Evolutionary conservation across 2,888 invertebrate species (phyloP).

Genomic region (Cactoblastis cactorum): DNA sequence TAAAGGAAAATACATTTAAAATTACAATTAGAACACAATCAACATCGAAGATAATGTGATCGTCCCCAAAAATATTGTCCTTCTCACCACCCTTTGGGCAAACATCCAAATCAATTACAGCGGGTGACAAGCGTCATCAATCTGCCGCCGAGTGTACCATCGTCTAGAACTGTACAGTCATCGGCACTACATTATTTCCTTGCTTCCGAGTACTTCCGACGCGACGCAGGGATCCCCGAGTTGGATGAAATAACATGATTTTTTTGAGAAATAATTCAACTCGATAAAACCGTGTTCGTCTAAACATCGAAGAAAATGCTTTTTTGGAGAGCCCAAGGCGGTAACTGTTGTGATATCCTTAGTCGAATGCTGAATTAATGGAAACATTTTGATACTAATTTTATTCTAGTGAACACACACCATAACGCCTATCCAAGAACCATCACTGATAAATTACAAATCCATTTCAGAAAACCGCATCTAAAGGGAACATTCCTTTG

Average conservation of each 20-base stretch:
- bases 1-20: neutral
- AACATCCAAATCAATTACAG: conserved; percentile 10
- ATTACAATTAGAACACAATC: neutral
- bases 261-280: no score
- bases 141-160: neutral
- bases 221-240: neutral
- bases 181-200: conserved; percentile 1
- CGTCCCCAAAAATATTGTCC: conserved; percentile 7
- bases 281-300: no score
- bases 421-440: no score
- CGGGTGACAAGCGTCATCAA: conserved; percentile 4
- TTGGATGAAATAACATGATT: neutral
- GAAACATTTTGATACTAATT: no score
- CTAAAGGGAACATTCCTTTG: no score
- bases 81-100: conserved; percentile 6
- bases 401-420: no score
- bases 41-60: neutral
- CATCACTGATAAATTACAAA: no score
- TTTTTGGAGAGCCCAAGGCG: no score
- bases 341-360: no score
- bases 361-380: no score
- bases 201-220: neutral
- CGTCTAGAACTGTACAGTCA: conserved; percentile 5
- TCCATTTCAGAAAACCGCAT: no score
- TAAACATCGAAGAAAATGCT: no score